Base-by-base conservation (phyloP, 2,888 invertebrate genomes). In the Sesia bembeciformis region DNA sequence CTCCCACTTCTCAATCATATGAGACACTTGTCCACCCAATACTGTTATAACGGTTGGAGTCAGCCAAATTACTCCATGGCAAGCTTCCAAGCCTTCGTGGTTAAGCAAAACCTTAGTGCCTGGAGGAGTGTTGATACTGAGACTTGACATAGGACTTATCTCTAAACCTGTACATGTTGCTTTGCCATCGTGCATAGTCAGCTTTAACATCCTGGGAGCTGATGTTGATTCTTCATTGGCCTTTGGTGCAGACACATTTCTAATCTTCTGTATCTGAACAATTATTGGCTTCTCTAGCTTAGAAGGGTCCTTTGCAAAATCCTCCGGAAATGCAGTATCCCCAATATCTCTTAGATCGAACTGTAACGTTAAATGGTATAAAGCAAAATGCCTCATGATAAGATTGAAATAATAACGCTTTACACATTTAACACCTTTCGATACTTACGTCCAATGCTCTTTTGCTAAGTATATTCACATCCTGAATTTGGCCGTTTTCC, bases 171-270 rank as follows among this genome's bases (percentile, higher is more conserved):
- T 93, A 69, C 94, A 93, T 62, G 92, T 92, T 49, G 92, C 91
- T 72, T 94, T 94, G 1, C 98, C 97, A 87, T 98, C 98, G 8
- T 96, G 96, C 58, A 98, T 80, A 1, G 94, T 94, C 40, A 98
- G 74, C 73, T 96, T 96, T 55, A 97, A 83, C 91, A 98, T 93
- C 38, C 96, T 92, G 4, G 97, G 97, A 6, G 96, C 96, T 57
- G 91, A 90, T 60, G 92, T 92, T 4, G 95, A 95, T 61, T 96
- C 96, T 79, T 97, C 97, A 77, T 97, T 96, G 7, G 93, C 93
- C 84, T 97, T 98, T 4, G 98, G 97, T 40, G 97, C 96, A 6
- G 97, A 92, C 51, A 97, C 93, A 86, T 98, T 97, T 7, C 96
- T 92, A 52, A 97, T 90, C 83, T 96, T 96, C 76, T 95, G 94